A percentile compares a stretch with the other conserved stretches of the same genome.
Conservation (phyloP, 64 coral and sea anemone genomes). For the Orbicella faveolata region DNA sequence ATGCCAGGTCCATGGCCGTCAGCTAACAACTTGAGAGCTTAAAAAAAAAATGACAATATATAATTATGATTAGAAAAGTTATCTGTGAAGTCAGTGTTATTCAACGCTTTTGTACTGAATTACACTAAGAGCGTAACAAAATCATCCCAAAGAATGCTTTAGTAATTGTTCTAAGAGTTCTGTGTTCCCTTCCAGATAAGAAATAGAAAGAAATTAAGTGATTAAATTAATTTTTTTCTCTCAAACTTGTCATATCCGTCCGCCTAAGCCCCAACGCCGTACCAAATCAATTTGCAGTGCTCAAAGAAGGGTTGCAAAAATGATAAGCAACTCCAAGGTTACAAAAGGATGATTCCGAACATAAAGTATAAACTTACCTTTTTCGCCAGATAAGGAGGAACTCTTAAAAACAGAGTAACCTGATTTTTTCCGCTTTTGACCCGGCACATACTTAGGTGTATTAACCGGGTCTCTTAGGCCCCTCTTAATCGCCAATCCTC, state of each 20-base stretch:
- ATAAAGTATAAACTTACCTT: neutral
- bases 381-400: neutral
- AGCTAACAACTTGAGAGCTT: neutral
- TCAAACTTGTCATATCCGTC: neutral
- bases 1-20: neutral
- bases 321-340: too few relatives aligned
- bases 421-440: constrained; percentile 3
- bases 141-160: too few relatives aligned
- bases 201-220: too few relatives aligned
- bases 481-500: neutral
- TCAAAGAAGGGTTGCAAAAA: too few relatives aligned
- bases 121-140: too few relatives aligned
- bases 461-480: neutral
- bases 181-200: too few relatives aligned
- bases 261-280: neutral
- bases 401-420: constrained; percentile 22
- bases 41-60: neutral
- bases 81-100: neutral
- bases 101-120: too few relatives aligned
- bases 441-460: neutral
- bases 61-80: neutral
- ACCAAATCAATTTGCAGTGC: neutral
- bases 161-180: too few relatives aligned
- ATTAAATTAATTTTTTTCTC: too few relatives aligned
- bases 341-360: neutral